A percentile compares a stretch with the other conserved stretches of the same genome.
phyloP scores from a whole-genome alignment of 2,888 invertebrate species.

The Nematopogon swammerdamellus region DNA sequence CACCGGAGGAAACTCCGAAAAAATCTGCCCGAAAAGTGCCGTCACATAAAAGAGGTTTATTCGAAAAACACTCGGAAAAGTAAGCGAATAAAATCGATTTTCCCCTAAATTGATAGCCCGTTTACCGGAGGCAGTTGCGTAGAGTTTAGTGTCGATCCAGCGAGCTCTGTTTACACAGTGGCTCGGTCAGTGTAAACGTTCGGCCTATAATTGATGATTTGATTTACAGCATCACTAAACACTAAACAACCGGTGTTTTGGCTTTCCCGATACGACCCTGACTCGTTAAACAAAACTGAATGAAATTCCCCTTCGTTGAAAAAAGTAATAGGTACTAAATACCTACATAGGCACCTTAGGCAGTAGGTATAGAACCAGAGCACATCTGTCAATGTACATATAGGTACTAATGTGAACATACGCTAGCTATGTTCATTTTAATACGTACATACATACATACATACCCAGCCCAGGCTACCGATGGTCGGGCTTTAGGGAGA shows the following conservation, averaged over 20 bases:
- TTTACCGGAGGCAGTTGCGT: conserved; percentile 43
- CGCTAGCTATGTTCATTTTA: too few relatives aligned
- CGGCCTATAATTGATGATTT: conserved; percentile 57
- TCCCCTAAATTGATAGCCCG: conserved; percentile 52
- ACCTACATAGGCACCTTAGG: too few relatives aligned
- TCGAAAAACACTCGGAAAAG: conserved; percentile 22
- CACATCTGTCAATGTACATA: too few relatives aligned
- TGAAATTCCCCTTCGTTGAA: background rate
- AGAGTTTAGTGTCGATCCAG: conserved; percentile 34
- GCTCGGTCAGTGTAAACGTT: conserved; percentile 53
- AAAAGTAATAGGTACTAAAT: too few relatives aligned
- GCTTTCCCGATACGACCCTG: conserved; percentile 28
- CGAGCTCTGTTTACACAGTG: conserved; percentile 53
- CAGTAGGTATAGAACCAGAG: too few relatives aligned
- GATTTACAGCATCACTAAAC: conserved; percentile 56
- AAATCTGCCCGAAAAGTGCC: conserved; percentile 20
- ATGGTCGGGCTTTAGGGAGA: too few relatives aligned
- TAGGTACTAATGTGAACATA: too few relatives aligned
- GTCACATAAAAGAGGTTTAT: background rate
- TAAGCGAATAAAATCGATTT: conserved; percentile 56
- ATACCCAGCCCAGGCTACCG: too few relatives aligned
- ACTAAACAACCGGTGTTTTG: conserved; percentile 55
- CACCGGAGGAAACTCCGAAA: conserved; percentile 15
- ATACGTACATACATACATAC: too few relatives aligned
- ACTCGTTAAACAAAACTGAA: background rate